Evolutionary conservation across 2,888 invertebrate species (phyloP), one percentile per base, ranked within the genome.

Genomic region (Orgyia antiqua): DNA sequence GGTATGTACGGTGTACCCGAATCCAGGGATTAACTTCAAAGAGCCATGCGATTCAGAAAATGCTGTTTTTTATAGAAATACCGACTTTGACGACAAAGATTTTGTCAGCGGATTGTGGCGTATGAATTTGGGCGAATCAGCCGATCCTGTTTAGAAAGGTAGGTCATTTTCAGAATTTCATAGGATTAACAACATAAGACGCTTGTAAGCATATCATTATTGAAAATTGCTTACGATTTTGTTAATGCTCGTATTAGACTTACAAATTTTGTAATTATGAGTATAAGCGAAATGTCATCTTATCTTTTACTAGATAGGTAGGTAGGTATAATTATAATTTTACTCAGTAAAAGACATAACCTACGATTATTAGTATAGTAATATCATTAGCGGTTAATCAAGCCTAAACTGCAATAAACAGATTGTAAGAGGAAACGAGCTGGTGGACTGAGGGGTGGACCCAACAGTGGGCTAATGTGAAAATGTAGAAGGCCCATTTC

Each of bases 21-120:
- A 79, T 73, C 76, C 72, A 59, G 41, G 79, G 79, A 82, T 82
- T 82, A 80, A 78, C 76, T 69, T 83, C 78, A 82, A 82, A 82
- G 76, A 65, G 59, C 56, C 60, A 55, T 52, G 69, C 70, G 67
- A 76, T 80, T 73, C 69, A 40, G 69, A 75, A 80, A 80, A 79
- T 78, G 78, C 76, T 6, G 73, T 82, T 80, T 80, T 15, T 82
- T 78, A 78, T 73, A 75, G 68, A 76, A 78, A 77, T 73, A 74
- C 68, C 60, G 54, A 58, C 73, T 77, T 76, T 74, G 73, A 72
- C 61, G 69, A 70, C 63, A 64, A 66, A 71, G 70, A 74, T 72
- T 73, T 68, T 61, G 75, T 75, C 74, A 74, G 73, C 72, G 65
- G 58, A 69, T 72, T 20, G 59, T 67, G 37, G 60, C 59, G 59